Base-by-base conservation (phyloP, 2,113 vertebrate species). In the Heteronetta atricapilla region DNA sequence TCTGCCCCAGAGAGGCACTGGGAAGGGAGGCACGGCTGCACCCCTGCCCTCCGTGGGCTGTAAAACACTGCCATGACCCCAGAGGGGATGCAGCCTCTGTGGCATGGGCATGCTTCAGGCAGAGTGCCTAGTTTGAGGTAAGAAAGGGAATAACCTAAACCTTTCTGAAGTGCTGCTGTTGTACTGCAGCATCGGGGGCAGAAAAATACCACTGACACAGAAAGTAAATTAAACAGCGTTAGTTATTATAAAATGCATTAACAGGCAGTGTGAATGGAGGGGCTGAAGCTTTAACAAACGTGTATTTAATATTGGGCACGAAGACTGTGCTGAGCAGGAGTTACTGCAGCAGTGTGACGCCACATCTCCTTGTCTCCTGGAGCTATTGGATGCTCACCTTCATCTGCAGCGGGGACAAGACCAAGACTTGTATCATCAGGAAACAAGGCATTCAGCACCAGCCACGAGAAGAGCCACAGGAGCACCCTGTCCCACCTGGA, bases 31-130 rank as follows among this genome's bases (percentile, higher is more conserved):
- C 22, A 42, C 0, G 6, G 63, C 64, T 74, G 19, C 34, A 1
- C 3, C 46, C 21, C 23, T 2, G 0, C n/a, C 53, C 36, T 23
- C 46, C 26, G 1, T n/a, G 36, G 26, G 4, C 2, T 23, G 60
- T 18, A 2, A 28, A 38, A 11, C 29, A 3, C 3, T 26, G 52
- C 64, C 21, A 0, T 2, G 28, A 55, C 36, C 66, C 4, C 2
- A 25, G 13, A 2, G 33, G 5, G 38, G 44, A 6, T 2, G 2
- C 70, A 48, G 76, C 42, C 42, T 8, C 23, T 26, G 13, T 4
- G 44, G 23, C 31, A 7, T 0, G 4, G 22, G 62, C 3, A 2
- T 31, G 46, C 19, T 80, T 58, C 31, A 8, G 58, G 4, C 46
- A 12, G 67, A 18, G 25, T 6, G n/a, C 50, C 74, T 7, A 2